A percentile compares a stretch with the other conserved stretches of the same genome.
Evolutionary conservation across 2,797 vertebrate species (phyloP).

Genomic region (Sebastes trivittatus): DNA sequence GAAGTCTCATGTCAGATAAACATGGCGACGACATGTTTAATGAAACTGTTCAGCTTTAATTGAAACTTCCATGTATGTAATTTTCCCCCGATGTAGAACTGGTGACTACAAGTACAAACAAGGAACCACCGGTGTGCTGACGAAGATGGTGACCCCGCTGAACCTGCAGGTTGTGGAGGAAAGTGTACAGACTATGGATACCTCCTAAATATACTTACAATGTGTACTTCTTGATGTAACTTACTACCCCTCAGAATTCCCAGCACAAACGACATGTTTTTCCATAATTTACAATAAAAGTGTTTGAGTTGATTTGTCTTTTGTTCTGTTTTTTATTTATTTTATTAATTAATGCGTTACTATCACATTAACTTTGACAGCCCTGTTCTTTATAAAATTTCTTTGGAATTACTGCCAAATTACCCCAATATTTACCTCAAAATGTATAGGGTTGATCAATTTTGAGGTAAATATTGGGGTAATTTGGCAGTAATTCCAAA

Average conservation of each 20-base stretch:
- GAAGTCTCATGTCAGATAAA: not conserved
- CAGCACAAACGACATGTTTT: conserved; percentile 34
- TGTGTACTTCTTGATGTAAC: not conserved
- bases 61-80: not conserved
- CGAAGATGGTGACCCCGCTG: conserved; percentile 81
- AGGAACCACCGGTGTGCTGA: conserved; percentile 90
- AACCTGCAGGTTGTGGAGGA: conserved; percentile 91
- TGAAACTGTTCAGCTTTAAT: not conserved
- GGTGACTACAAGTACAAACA: conserved; percentile 93
- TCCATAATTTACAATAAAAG: conserved; percentile 77
- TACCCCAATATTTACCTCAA: too few species aligned
- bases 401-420: too few species aligned
- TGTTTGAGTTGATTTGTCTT: conserved; percentile 25
- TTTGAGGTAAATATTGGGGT: too few species aligned
- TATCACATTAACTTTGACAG: too few species aligned
- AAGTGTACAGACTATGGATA: conserved; percentile 94
- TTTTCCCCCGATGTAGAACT: conserved; percentile 74
- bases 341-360: too few species aligned
- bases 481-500: too few species aligned
- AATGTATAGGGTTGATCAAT: too few species aligned
- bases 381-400: too few species aligned
- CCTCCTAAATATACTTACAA: conserved; percentile 82
- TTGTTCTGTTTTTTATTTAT: not conserved
- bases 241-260: not conserved
- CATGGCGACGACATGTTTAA: not conserved